Conservation (phyloP, 2,797 vertebrate genomes). For the Acestrorhynchus altus region DNA sequence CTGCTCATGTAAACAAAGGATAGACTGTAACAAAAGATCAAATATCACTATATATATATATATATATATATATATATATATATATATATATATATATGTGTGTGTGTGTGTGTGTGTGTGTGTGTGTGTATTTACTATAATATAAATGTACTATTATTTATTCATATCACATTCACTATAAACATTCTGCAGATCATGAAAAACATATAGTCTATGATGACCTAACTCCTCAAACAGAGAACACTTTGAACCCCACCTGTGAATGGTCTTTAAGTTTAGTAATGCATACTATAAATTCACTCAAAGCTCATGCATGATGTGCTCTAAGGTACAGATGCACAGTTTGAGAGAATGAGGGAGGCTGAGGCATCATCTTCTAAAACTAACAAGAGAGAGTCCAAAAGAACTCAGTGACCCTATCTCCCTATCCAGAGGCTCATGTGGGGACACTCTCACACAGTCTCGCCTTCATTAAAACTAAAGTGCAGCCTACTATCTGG, state of each 20-base stretch:
- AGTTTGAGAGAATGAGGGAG: not conserved
- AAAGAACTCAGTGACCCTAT: slow-evolving; percentile 36
- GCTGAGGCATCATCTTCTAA: not conserved
- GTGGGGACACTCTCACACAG: not conserved
- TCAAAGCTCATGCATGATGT: not conserved
- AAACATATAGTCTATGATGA: no score
- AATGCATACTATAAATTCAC: not conserved
- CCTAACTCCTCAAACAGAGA: not conserved
- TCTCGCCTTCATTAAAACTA: not conserved
- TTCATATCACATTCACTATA: no score
- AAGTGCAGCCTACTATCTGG: not conserved
- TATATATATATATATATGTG: slow-evolving; percentile 31
- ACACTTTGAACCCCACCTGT: not conserved
- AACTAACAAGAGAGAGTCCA: slow-evolving; percentile 13
- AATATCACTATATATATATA: not conserved
- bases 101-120: no score
- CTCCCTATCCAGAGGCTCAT: slow-evolving; percentile 28
- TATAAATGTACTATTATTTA: no score
- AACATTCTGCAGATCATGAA: no score
- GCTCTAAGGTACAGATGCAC: not conserved
- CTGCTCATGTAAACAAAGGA: not conserved
- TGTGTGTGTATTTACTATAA: no score
- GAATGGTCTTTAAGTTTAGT: not conserved
- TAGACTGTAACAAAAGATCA: not conserved
- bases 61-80: slow-evolving; percentile 8